A percentile compares a stretch with the other conserved stretches of the same genome.
These are phyloP conservation scores for Eupithecia centaureata DNA, from an alignment of 2,888 invertebrate species.

Conservation along the genomic window DNA sequence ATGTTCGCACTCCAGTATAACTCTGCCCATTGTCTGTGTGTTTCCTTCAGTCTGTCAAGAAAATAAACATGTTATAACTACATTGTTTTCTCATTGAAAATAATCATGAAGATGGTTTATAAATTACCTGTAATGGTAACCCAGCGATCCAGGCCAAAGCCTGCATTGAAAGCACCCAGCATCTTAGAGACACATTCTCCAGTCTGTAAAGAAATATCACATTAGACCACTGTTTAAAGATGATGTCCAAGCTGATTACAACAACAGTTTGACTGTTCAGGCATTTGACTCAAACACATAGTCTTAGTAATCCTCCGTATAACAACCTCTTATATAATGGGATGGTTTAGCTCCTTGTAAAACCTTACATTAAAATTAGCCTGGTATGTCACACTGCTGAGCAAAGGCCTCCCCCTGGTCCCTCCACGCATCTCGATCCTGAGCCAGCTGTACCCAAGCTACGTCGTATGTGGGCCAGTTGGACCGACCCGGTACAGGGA, in stretches of 20 bases:
- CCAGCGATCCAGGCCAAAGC: constrained; percentile 89
- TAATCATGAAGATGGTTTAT: not conserved
- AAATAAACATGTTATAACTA: not conserved
- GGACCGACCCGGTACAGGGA: no score
- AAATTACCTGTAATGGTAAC: constrained; percentile 63
- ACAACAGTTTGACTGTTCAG: not conserved
- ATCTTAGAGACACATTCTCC: constrained; percentile 81
- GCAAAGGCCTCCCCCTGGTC: no score
- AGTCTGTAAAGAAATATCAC: constrained; percentile 56
- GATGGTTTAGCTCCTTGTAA: no score
- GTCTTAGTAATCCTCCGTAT: no score
- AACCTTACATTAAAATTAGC: no score
- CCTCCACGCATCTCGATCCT: no score
- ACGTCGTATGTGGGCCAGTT: no score
- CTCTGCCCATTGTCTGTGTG: constrained; percentile 85
- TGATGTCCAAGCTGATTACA: not conserved
- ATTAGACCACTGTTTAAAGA: not conserved
- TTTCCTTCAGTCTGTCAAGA: constrained; percentile 68
- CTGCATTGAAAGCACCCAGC: constrained; percentile 92
- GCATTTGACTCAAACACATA: no score
- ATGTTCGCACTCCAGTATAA: constrained; percentile 86
- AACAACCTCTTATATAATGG: no score
- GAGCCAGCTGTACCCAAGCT: no score
- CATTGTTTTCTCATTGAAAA: not conserved
- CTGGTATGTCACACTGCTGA: no score